Conservation (phyloP, 2,113 vertebrate genomes). For the Corythaixoides concolor region DNA sequence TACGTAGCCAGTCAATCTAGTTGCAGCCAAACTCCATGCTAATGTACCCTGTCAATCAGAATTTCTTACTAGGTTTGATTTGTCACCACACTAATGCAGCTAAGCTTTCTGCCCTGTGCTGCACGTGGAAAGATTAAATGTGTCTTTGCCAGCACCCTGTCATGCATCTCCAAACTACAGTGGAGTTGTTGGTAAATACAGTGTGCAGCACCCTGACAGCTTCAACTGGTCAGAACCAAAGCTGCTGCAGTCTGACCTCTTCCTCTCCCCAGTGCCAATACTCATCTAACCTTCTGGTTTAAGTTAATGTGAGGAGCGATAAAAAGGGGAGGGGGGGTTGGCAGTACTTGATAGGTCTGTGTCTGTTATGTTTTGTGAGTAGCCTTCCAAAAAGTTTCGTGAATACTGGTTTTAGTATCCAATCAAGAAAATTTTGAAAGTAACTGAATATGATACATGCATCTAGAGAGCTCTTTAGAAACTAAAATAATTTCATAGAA, state of each 20-base stretch:
- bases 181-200: not conserved
- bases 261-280: rapidly evolving
- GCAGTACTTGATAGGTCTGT: not conserved
- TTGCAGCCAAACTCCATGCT: not conserved
- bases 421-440: not conserved
- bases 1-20: not conserved
- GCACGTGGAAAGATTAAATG: not conserved
- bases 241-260: not conserved
- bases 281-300: not conserved
- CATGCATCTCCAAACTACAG: not conserved
- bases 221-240: not conserved
- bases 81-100: not conserved
- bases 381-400: not conserved
- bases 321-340: not conserved
- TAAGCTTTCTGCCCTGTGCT: not conserved
- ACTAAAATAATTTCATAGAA: not conserved
- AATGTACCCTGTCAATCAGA: too few relatives aligned
- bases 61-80: not conserved
- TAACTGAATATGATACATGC: not conserved
- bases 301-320: not conserved
- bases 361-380: not conserved
- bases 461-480: not conserved
- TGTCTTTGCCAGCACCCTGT: not conserved
- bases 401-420: not conserved
- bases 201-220: not conserved